Conservation (phyloP, 2,888 invertebrate genomes). For the Drosophila ezoana region DNA sequence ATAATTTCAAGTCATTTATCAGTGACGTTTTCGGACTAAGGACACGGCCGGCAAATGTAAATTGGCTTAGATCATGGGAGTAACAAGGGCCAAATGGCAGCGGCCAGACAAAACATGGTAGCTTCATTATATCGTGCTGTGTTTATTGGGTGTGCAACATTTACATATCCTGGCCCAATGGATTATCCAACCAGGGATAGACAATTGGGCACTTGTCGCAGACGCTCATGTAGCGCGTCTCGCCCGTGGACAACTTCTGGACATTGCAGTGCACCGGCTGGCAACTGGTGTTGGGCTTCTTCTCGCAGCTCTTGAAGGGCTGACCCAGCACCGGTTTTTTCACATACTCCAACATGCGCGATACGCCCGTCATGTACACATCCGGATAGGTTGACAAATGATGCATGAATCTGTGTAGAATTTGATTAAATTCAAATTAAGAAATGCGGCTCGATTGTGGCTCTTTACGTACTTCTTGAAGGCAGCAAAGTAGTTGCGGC, state of each 20-base stretch:
- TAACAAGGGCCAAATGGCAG: constrained; percentile 15
- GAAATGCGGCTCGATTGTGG: too few relatives aligned
- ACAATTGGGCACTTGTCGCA: constrained; percentile 86
- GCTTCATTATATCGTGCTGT: constrained; percentile 52
- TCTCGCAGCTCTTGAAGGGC: constrained; percentile 80
- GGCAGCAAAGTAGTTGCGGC: constrained; percentile 85
- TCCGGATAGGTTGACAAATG: constrained; percentile 86
- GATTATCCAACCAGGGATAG: constrained; percentile 87
- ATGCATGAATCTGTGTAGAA: constrained; percentile 86
- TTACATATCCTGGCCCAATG: constrained; percentile 83
- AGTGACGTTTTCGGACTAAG: constrained; percentile 73
- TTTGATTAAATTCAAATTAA: constrained; percentile 53
- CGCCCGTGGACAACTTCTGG: constrained; percentile 73
- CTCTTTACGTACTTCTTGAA: constrained; percentile 82
- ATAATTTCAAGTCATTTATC: constrained; percentile 84
- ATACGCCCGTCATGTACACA: constrained; percentile 86
- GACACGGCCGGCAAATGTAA: constrained; percentile 58
- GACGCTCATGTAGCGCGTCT: constrained; percentile 85
- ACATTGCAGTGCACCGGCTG: constrained; percentile 77
- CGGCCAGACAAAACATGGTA: constrained; percentile 44
- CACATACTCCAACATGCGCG: constrained; percentile 81
- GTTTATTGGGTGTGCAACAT: constrained; percentile 51
- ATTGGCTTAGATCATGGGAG: constrained; percentile 52
- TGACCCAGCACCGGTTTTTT: constrained; percentile 78
- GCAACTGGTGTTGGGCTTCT: constrained; percentile 69